phyloP scores from a whole-genome alignment of 2,888 invertebrate species.

The Acleris emargana region DNA sequence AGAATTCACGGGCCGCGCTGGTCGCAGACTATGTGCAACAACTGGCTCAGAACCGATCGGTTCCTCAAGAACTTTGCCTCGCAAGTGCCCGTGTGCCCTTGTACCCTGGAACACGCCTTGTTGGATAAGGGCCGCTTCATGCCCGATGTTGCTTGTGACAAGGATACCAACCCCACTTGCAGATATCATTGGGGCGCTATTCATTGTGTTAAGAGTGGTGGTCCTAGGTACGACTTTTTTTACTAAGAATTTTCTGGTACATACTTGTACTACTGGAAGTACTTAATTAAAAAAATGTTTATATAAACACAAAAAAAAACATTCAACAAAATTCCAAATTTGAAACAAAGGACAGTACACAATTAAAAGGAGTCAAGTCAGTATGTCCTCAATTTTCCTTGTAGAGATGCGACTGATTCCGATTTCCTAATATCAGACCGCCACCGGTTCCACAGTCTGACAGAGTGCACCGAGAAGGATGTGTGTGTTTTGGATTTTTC shows the following conservation, averaged over 20 bases:
- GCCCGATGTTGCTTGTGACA: constrained; percentile 95
- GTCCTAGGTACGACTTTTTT: constrained; percentile 89
- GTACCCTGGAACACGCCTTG: constrained; percentile 94
- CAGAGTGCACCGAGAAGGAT: too few relatives aligned
- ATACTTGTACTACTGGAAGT: too few relatives aligned
- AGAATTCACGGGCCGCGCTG: constrained; percentile 90
- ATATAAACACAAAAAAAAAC: too few relatives aligned
- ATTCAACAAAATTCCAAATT: too few relatives aligned
- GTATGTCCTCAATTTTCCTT: too few relatives aligned
- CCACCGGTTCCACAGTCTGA: too few relatives aligned
- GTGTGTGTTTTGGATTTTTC: too few relatives aligned
- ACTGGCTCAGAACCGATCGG: constrained; percentile 94
- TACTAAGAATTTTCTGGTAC: neutral
- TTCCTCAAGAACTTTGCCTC: constrained; percentile 93
- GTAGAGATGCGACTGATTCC: too few relatives aligned
- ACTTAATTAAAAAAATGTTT: too few relatives aligned
- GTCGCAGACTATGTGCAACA: constrained; percentile 93
- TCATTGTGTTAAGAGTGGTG: constrained; percentile 96
- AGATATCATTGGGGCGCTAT: constrained; percentile 94
- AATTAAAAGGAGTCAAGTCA: too few relatives aligned
- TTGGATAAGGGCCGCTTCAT: constrained; percentile 96
- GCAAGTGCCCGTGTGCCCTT: constrained; percentile 94
- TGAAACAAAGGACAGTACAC: too few relatives aligned
- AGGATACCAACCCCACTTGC: constrained; percentile 94
- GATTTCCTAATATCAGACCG: too few relatives aligned